Percentiles rank a stretch among this genome's conserved stretches.
These are phyloP conservation scores for Stictonetta naevosa DNA, from an alignment of 2,113 vertebrate genomes.

Conservation along the genomic window DNA sequence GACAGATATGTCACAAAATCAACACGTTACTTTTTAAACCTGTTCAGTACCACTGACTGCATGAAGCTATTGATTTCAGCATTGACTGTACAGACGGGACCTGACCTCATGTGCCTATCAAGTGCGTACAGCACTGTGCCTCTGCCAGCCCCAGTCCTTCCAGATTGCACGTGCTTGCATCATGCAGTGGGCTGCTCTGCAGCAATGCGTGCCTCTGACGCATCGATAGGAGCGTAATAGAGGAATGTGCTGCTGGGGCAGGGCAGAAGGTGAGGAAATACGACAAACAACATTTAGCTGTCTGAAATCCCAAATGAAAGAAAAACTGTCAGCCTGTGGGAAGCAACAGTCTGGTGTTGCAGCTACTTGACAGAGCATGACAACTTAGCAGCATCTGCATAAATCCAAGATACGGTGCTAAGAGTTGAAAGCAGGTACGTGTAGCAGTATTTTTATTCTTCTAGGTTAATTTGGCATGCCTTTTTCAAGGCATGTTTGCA, in stretches of 20 bases:
- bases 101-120: background rate
- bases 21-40: background rate
- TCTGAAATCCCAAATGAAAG: constrained; percentile 11
- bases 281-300: background rate
- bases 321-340: background rate
- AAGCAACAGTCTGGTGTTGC: background rate
- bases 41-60: background rate
- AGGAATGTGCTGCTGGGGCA: background rate
- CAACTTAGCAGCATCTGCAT: background rate
- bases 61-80: background rate
- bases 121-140: background rate
- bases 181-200: background rate
- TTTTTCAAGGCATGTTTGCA: background rate
- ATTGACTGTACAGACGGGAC: background rate
- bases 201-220: background rate
- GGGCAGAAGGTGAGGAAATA: background rate
- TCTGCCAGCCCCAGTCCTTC: background rate
- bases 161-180: background rate
- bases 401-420: background rate
- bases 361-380: background rate
- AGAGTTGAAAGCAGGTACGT: background rate
- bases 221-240: rapidly evolving
- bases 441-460: background rate
- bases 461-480: background rate
- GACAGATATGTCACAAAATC: background rate